A percentile compares a stretch with the other conserved stretches of the same genome.
These are phyloP conservation scores for Aphelinus atriplicis DNA, from an alignment of 1,140 invertebrate species.

Conservation along the genomic window DNA sequence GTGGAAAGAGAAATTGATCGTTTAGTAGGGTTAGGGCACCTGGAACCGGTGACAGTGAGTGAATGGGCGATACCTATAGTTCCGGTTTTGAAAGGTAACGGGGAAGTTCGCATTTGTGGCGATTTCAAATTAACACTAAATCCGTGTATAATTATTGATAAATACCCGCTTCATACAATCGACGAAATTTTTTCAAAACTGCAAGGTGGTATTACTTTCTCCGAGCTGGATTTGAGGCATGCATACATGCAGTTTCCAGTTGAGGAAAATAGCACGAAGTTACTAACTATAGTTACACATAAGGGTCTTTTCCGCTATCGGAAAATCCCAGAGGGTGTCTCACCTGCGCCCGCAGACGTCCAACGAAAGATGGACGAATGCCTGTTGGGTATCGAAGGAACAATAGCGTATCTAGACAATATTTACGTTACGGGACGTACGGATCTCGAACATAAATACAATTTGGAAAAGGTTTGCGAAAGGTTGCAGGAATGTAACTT, in stretches of 20 bases:
- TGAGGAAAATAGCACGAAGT: not conserved
- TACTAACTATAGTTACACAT: conserved; percentile 11
- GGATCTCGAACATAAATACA: not conserved
- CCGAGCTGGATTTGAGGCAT: conserved; percentile 7
- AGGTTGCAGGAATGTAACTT: conserved; percentile 33
- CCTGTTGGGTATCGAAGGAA: conserved; percentile 24
- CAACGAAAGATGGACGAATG: conserved; percentile 41
- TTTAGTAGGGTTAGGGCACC: not conserved
- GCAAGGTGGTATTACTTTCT: not conserved
- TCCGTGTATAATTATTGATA: not conserved
- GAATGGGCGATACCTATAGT: conserved; percentile 11
- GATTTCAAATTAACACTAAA: conserved; percentile 12
- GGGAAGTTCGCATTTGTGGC: not conserved
- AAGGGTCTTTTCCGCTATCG: conserved; percentile 41
- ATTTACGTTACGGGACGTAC: conserved; percentile 2
- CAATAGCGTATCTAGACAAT: not conserved
- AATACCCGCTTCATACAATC: conserved; percentile 7
- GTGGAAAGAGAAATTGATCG: conserved; percentile 5
- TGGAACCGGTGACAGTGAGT: not conserved
- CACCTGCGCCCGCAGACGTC: conserved; percentile 34
- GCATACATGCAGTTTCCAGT: conserved; percentile 11
- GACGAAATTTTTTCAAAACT: conserved; percentile 11
- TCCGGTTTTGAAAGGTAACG: conserved; percentile 5
- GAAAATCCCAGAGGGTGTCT: conserved; percentile 43
- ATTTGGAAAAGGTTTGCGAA: conserved; percentile 25